phyloP scores from a whole-genome alignment of 2,113 vertebrate genomes.

The Gymnarchus niloticus region DNA sequence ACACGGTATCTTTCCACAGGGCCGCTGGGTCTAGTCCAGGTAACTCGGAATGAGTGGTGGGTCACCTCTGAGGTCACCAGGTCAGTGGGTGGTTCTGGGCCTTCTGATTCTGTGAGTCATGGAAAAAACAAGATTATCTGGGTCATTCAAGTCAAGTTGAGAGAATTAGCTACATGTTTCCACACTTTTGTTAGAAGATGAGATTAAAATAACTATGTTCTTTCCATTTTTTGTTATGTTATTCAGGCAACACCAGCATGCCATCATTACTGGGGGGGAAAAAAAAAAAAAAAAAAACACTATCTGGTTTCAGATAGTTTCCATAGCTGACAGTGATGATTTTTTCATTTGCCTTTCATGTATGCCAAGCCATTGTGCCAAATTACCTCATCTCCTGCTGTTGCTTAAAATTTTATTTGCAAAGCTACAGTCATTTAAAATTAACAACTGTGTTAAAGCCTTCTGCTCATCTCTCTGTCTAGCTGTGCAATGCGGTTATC shows the following conservation, averaged over 20 bases:
- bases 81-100: slow-evolving; percentile 62
- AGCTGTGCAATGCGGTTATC: neutral
- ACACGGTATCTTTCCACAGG: slow-evolving; percentile 80
- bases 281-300: no score
- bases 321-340: neutral
- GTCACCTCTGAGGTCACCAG: slow-evolving; percentile 85
- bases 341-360: neutral
- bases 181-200: slow-evolving; percentile 2
- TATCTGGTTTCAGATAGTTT: slow-evolving; percentile 17
- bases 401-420: neutral
- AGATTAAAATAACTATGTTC: slow-evolving; percentile 18
- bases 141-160: neutral
- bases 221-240: neutral
- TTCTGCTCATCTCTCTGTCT: neutral
- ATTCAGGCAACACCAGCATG: neutral
- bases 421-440: neutral
- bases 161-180: neutral
- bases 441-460: neutral
- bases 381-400: neutral
- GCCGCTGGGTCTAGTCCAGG: slow-evolving; percentile 75
- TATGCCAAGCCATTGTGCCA: neutral
- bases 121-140: slow-evolving; percentile 11
- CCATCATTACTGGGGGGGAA: slow-evolving; percentile 16
- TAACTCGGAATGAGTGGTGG: slow-evolving; percentile 77
- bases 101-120: slow-evolving; percentile 31